A percentile compares a stretch with the other conserved stretches of the same genome.
Conservation (phyloP, 2,888 invertebrate species). For the Leptopilina syphax region DNA sequence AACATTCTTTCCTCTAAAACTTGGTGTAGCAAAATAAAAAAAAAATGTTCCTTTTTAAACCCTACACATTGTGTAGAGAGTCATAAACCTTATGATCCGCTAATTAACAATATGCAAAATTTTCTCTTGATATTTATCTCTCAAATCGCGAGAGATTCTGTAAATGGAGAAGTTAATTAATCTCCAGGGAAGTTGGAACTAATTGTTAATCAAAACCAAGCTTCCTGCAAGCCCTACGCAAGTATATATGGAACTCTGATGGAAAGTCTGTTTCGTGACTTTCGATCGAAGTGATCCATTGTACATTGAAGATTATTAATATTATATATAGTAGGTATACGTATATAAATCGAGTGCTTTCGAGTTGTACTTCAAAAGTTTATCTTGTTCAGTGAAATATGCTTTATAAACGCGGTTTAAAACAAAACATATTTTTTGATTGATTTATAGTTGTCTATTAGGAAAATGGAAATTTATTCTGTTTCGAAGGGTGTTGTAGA, state of each 20-base stretch:
- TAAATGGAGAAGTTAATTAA: conserved; percentile 22
- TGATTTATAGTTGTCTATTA: conserved; percentile 8
- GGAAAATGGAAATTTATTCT: background rate
- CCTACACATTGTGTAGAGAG: no score
- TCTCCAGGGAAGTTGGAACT: conserved; percentile 25
- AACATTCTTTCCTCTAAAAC: background rate
- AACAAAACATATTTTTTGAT: background rate
- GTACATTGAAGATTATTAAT: conserved; percentile 46
- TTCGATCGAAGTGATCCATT: conserved; percentile 40
- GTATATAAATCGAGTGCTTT: background rate
- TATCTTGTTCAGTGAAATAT: background rate
- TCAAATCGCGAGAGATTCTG: conserved; percentile 10
- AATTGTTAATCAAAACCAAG: conserved; percentile 50
- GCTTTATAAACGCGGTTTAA: background rate
- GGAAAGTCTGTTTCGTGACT: conserved; percentile 44
- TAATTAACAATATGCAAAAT: conserved; percentile 21
- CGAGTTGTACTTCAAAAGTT: background rate
- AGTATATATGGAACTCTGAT: conserved; percentile 40
- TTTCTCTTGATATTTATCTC: conserved; percentile 16
- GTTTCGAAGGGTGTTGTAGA: background rate
- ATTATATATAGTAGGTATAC: background rate
- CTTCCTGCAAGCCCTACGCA: conserved; percentile 17
- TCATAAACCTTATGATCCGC: background rate
- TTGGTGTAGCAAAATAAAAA: no score
- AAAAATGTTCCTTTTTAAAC: no score